Evolutionary conservation across 2,113 vertebrate genomes (phyloP), one percentile per base, ranked within the genome.

Genomic region (Tenrec ecaudatus): DNA sequence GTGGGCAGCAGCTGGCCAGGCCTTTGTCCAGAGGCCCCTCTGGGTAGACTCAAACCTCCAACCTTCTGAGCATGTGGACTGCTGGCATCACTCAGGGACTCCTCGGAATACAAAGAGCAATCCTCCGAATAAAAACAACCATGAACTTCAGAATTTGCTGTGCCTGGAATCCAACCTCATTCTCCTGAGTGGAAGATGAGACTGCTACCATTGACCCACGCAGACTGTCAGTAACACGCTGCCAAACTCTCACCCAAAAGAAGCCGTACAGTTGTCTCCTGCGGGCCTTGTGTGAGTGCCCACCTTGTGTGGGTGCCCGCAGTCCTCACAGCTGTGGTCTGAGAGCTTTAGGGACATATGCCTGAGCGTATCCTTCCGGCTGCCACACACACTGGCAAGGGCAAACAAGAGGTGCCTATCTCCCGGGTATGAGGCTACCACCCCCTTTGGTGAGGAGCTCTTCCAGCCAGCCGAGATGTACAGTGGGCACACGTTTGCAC

Each of bases 401-500:
- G 22, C 60, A 25, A 5, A 25, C 17, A 29, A 29, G 15, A 29
- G 31, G 15, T 14, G 12, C 8, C 27, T 6, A 20, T 5, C 23
- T 71, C 29, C 53, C 36, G 16, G 43, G 1, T 36, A 3, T 62
- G 64, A 79, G 33, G 31, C 25, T 25, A 69, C 12, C 23, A 9
- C 2, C 69, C 69, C 60, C 29, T 27, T 17, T 33, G 27, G 25
- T 3, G 31, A 57, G 36, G 11, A 23, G 57, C 38, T 64, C 12
- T 17, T 25, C 47, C 8, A 53, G 10, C 20, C 25, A 31, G 11
- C 0, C 20, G 3, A 47, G 47, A 85, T 7, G 57, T 12, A 38
- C 2, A 47, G 69, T 22, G 64, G 27, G 66, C 4, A 2, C 0
- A 5, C 0, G 38, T 66, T 14, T 38, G 36, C 6, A 3, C n/a